phyloP scores from a whole-genome alignment of 2,888 invertebrate genomes.

The Poecilobothrus nobilitatus region DNA sequence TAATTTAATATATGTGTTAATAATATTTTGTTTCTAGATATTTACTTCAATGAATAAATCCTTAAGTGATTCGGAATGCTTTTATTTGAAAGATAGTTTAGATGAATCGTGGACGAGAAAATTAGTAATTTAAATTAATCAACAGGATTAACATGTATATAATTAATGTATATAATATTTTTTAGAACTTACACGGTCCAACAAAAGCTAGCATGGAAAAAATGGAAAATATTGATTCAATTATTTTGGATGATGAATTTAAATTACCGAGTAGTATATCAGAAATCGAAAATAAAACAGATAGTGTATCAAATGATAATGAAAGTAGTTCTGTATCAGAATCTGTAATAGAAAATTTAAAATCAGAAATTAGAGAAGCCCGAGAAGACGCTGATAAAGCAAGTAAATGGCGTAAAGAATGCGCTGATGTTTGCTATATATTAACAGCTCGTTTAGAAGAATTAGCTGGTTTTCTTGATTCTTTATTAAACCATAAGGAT shows the following conservation, averaged over 20 bases:
- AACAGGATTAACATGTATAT: background rate
- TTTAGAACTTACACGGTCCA: constrained; percentile 21
- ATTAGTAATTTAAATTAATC: background rate
- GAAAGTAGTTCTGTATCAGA: constrained; percentile 28
- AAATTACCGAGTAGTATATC: constrained; percentile 19
- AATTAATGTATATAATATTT: background rate
- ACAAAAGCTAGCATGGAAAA: constrained; percentile 9
- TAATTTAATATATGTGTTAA: background rate
- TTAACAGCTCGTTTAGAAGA: constrained; percentile 52
- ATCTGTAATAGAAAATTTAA: constrained; percentile 29
- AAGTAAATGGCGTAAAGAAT: constrained; percentile 38
- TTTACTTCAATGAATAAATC: background rate
- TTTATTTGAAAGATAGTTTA: background rate
- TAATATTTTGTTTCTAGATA: background rate
- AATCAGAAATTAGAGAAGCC: constrained; percentile 31
- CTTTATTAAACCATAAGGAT: constrained; percentile 49
- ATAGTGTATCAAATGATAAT: constrained; percentile 12
- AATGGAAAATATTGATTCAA: background rate
- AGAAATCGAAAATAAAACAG: background rate
- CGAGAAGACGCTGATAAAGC: constrained; percentile 34
- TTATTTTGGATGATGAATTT: background rate
- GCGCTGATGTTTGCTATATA: constrained; percentile 39
- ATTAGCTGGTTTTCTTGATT: constrained; percentile 52
- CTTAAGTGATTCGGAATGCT: background rate
- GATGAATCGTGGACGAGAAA: background rate